Evolutionary conservation across 2,797 vertebrate species (phyloP), one percentile per base, ranked within the genome.

Genomic region (Anas capensis): DNA sequence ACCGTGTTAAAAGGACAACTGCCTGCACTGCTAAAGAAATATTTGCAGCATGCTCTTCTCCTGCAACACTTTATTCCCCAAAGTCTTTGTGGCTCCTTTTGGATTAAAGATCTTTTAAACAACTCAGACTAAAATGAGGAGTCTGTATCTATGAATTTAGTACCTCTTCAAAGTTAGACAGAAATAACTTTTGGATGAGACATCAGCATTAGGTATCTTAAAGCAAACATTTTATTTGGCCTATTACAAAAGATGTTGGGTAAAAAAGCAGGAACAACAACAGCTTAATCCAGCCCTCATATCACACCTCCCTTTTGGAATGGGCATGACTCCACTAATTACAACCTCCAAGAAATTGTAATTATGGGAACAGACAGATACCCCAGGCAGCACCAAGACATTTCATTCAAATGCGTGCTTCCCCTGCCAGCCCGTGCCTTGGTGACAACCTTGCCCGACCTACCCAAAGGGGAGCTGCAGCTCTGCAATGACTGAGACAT

Each of bases 301-400:
- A 88, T 70, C 36, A 33, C 29, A 66, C 40, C 36, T 9, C 6
- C 12, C 71, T 58, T 92, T 31, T 83, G 66, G 51, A 87, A 82
- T 2, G 46, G 68, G 86, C 62, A 77, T 15, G 82, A 65, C 86
- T 82, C 69, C 76, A 73, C 89, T 95, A 94, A 97, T 97, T 95
- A 95, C 91, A 95, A 53, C 68, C 88, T 95, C 65, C 18, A 86
- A 89, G 92, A 85, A 64, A 24, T 14, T 12, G 90, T 75, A 62
- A 58, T 95, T 81, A 95, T 94, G 5, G 48, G 81, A 96, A 92
- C 16, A 87, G 95, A 95, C 96, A 96, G 86, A 79, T 79, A 92
- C 97, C 92, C 24, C 40, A 36, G 94, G 96, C 95, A 82, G 72
- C 62, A 89, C 77, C 72, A 70, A 64, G 80, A 86, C 86, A 68